Evolutionary conservation across 2,797 vertebrate species (phyloP).

Genomic region (Micropoecilia bifurca): DNA sequence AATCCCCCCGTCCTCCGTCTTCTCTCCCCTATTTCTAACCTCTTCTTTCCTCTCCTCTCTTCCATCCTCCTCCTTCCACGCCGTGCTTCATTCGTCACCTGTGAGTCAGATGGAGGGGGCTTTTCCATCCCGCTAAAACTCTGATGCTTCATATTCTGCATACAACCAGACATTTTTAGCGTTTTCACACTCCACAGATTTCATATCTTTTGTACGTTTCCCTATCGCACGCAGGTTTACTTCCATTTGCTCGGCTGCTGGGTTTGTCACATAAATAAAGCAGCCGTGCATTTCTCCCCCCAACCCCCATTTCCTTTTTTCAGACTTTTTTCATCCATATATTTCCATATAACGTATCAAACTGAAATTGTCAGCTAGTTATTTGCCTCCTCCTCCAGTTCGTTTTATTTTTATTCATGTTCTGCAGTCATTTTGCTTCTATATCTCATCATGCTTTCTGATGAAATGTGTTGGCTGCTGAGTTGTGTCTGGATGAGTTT

Average conservation of each 20-base stretch:
- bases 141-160: slow-evolving; percentile 47
- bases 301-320: slow-evolving; percentile 39
- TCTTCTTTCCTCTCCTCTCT: slow-evolving; percentile 9
- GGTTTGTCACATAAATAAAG: slow-evolving; percentile 56
- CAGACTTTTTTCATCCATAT: slow-evolving; percentile 34
- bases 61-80: slow-evolving; percentile 26
- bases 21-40: slow-evolving; percentile 19
- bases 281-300: slow-evolving; percentile 23
- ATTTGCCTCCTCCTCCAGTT: slow-evolving; percentile 18
- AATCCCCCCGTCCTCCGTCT: slow-evolving; percentile 50
- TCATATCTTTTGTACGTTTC: slow-evolving; percentile 45
- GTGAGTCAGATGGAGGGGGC: background rate
- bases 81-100: background rate
- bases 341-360: slow-evolving; percentile 38
- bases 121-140: slow-evolving; percentile 12
- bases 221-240: slow-evolving; percentile 33
- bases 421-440: slow-evolving; percentile 4
- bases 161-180: slow-evolving; percentile 24
- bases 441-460: slow-evolving; percentile 19
- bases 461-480: background rate
- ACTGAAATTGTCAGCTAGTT: slow-evolving; percentile 32
- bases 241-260: slow-evolving; percentile 43
- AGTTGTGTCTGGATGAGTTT: background rate
- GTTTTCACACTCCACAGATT: slow-evolving; percentile 52
- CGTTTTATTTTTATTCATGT: slow-evolving; percentile 33